Evolutionary conservation across 2,888 invertebrate genomes (phyloP), one percentile per base, ranked within the genome.

Genomic region (Agrotis ipsilon): DNA sequence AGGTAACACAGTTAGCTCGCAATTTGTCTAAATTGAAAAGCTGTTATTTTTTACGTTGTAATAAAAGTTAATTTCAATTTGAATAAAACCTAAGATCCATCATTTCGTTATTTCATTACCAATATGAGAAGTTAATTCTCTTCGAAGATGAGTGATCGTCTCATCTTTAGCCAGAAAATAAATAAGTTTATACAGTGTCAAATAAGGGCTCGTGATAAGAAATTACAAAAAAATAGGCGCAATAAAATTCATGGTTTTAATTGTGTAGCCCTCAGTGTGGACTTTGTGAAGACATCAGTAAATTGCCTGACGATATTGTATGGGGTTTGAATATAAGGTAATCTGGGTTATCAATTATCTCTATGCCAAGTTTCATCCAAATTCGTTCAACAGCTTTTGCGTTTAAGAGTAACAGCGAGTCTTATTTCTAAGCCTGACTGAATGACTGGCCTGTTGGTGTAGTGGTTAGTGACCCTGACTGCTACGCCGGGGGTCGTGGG

Each of bases 131-230:
- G 18, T 27, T 27, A 27, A 73, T 79, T 73, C 67, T 68, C 68
- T 55, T 21, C n/a, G 19, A 51, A n/a, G 27, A 51, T 77, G 76
- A 79, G 14, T 55, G 80, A 77, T 77, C 75, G 55, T 32, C 11
- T 32, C 59, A 76, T 59, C n/a, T 60, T 55, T 59, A 62, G 48
- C 24, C 52, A 19, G 13, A 51, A 63, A 55, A 39, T 32, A 62
- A 66, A 54, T 1, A n/a, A 21, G 2, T 49, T 16, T 11, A 45
- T 24, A 16, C 16, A 27, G 16, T 18, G 21, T 49, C 59, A 16
- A 14, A 27, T 18, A 24, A 6, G 9, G 7, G 13, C 7, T 18
- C 5, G 19, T 45, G 24, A 58, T 65, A 43, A 43, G 27, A 57
- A 58, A 27, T 43, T 46, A 61, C 27, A 43, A 2, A 67, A 27